Conservation (phyloP, 2,113 vertebrate genomes). For the Xenus cinereus region DNA sequence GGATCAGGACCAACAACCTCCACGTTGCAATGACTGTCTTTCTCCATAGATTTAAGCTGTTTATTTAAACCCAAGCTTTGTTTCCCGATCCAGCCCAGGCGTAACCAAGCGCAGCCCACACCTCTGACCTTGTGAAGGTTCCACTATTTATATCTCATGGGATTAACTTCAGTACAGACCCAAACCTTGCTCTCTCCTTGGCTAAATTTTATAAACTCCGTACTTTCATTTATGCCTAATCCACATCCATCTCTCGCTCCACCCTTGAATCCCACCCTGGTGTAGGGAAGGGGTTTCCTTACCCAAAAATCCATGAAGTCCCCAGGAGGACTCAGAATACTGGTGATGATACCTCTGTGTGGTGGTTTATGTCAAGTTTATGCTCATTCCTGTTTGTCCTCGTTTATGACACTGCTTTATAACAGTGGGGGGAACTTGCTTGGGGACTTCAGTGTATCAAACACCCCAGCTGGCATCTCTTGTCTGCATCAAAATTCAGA, state of each 20-base stretch:
- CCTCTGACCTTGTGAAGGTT: not conserved
- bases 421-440: not conserved
- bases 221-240: not conserved
- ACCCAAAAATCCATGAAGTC: not conserved
- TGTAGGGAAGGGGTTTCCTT: not conserved
- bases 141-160: not conserved
- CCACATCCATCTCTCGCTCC: not conserved
- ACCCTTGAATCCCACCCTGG: not conserved
- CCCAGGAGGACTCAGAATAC: not conserved
- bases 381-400: not conserved
- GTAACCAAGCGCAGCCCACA: not conserved
- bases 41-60: not conserved
- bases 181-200: not conserved
- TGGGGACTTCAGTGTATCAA: not conserved
- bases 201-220: not conserved
- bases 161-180: not conserved
- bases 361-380: not conserved
- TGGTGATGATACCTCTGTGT: not conserved
- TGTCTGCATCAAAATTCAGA: not conserved
- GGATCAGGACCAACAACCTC: not conserved
- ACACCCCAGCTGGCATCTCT: not conserved
- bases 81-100: not conserved
- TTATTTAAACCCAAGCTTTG: not conserved
- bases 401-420: not conserved
- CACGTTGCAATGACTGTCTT: not conserved